These are phyloP conservation scores for Rhopalosiphum maidis DNA, from an alignment of 1,140 invertebrate species.

Conservation along the genomic window DNA sequence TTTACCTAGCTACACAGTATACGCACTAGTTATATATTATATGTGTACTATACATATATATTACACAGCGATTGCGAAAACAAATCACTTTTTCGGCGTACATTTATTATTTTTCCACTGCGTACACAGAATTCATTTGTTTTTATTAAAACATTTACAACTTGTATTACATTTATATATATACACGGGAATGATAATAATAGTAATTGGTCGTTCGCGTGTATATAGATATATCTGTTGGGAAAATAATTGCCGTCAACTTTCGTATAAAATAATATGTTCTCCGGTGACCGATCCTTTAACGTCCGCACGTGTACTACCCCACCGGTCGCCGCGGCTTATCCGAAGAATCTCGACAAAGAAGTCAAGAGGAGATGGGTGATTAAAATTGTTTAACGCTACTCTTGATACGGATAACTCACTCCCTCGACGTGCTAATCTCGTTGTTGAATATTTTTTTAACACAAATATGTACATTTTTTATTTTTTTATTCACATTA, in stretches of 20 bases:
- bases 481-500: neutral
- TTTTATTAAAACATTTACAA: conserved; percentile 16
- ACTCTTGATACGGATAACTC: neutral
- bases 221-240: neutral
- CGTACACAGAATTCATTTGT: neutral
- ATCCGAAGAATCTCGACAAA: neutral
- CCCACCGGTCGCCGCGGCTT: neutral
- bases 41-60: neutral
- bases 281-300: neutral
- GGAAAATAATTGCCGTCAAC: neutral
- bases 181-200: neutral
- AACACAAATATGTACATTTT: neutral
- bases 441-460: neutral
- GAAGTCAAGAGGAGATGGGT: too few species aligned
- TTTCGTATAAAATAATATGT: conserved; percentile 5
- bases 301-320: neutral
- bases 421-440: neutral
- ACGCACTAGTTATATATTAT: neutral
- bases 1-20: neutral
- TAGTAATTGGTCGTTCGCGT: conserved; percentile 23
- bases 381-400: neutral
- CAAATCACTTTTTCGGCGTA: conserved; percentile 28
- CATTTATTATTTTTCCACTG: neutral
- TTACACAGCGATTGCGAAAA: neutral
- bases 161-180: neutral